Evolutionary conservation across 2,888 invertebrate genomes (phyloP).

Genomic region (Oegoconia quadripuncta): DNA sequence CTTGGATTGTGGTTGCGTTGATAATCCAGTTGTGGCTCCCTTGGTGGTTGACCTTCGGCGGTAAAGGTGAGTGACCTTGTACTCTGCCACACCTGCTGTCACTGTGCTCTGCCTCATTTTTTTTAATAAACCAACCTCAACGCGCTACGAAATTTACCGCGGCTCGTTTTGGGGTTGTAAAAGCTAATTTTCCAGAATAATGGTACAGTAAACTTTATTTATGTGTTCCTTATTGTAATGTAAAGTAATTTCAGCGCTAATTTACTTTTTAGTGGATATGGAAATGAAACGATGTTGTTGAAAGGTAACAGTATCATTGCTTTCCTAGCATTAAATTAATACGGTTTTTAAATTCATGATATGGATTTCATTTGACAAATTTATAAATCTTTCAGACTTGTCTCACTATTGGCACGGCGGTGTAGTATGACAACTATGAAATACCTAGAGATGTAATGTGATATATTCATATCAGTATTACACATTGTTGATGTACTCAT

Average conservation of each 20-base stretch:
- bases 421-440: too few relatives aligned
- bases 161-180: slow-evolving; percentile 24
- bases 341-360: too few relatives aligned
- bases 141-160: slow-evolving; percentile 17
- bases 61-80: slow-evolving; percentile 10
- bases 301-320: too few relatives aligned
- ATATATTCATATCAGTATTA: too few relatives aligned
- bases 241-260: not conserved
- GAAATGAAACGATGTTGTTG: too few relatives aligned
- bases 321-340: too few relatives aligned
- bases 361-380: too few relatives aligned
- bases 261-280: too few relatives aligned
- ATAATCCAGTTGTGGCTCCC: slow-evolving; percentile 9
- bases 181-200: slow-evolving; percentile 26
- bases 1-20: not conserved
- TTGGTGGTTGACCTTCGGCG: slow-evolving; percentile 40
- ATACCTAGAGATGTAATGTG: too few relatives aligned
- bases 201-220: slow-evolving; percentile 19
- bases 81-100: slow-evolving; percentile 34
- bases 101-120: slow-evolving; percentile 18
- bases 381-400: too few relatives aligned
- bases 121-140: slow-evolving; percentile 22
- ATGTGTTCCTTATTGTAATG: slow-evolving; percentile 6
- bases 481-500: too few relatives aligned
- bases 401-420: too few relatives aligned